These are phyloP conservation scores for Ariolimax columbianus DNA, from an alignment of 2,888 invertebrate genomes.

Conservation along the genomic window DNA sequence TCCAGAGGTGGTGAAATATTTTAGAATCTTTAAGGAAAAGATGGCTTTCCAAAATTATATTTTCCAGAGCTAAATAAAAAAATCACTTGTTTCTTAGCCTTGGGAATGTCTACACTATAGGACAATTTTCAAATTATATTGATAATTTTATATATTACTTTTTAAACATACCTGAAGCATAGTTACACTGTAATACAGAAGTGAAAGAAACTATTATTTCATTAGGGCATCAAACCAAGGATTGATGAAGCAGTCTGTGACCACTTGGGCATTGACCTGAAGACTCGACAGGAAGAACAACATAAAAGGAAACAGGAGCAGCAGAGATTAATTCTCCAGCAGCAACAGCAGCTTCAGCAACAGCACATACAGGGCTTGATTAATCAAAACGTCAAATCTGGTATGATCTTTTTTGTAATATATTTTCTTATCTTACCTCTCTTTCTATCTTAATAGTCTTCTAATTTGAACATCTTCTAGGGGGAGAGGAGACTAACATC, in stretches of 20 bases:
- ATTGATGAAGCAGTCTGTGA: conserved; percentile 94
- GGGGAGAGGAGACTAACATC: too few relatives aligned
- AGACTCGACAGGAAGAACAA: conserved; percentile 64
- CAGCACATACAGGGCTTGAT: conserved; percentile 54
- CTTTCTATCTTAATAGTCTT: too few relatives aligned
- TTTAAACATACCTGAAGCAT: background rate
- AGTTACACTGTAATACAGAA: background rate
- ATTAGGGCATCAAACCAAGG: conserved; percentile 90
- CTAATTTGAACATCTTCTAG: too few relatives aligned
- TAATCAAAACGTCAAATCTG: conserved; percentile 36
- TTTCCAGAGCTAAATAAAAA: too few relatives aligned
- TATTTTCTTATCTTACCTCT: too few relatives aligned
- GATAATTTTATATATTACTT: background rate
- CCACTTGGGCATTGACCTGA: conserved; percentile 86
- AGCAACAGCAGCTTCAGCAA: conserved; percentile 58
- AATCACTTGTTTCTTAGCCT: too few relatives aligned
- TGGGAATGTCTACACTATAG: too few relatives aligned
- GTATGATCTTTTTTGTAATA: conserved; percentile 30
- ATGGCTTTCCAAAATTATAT: too few relatives aligned
- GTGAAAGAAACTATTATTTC: background rate
- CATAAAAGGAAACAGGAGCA: conserved; percentile 58
- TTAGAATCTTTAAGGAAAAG: too few relatives aligned
- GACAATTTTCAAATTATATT: too few relatives aligned
- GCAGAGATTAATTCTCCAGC: conserved; percentile 50
- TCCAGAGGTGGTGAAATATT: too few relatives aligned